Percentiles rank a stretch among this genome's conserved stretches.
These are phyloP conservation scores for Azemiops feae DNA, from an alignment of 2,113 vertebrate genomes.

Conservation along the genomic window DNA sequence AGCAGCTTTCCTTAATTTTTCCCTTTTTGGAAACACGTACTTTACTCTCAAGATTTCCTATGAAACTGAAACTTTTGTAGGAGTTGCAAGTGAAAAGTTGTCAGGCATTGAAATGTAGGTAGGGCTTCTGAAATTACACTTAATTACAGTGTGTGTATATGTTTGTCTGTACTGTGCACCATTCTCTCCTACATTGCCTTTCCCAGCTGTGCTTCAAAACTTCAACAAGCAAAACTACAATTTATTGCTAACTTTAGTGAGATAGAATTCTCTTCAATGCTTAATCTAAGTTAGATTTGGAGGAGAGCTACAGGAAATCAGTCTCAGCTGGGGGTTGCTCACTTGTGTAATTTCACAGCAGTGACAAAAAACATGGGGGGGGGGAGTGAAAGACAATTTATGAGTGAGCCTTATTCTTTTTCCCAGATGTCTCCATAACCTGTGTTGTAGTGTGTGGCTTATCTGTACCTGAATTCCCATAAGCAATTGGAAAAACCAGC, in stretches of 20 bases:
- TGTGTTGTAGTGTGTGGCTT: neutral
- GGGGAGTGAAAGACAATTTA: neutral
- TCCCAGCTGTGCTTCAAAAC: conserved; percentile 36
- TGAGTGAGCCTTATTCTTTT: neutral
- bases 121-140: conserved; percentile 55
- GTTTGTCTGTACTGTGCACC: conserved; percentile 37
- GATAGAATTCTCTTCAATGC: conserved; percentile 13
- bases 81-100: conserved; percentile 49
- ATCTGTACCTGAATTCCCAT: neutral
- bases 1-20: conserved; percentile 40
- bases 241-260: neutral
- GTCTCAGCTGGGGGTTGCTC: neutral
- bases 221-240: conserved; percentile 27
- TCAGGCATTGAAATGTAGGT: conserved; percentile 55
- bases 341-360: conserved; percentile 7
- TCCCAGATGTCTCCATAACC: neutral
- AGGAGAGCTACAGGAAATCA: neutral
- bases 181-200: conserved; percentile 47
- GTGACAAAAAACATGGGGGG: neutral
- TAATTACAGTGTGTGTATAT: conserved; percentile 52
- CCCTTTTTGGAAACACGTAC: conserved; percentile 25
- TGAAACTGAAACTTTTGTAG: conserved; percentile 15
- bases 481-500: neutral
- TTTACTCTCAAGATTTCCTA: conserved; percentile 26
- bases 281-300: conserved; percentile 23